Conservation (phyloP, 2,113 vertebrate genomes). For the Choloepus hoffmanni region DNA sequence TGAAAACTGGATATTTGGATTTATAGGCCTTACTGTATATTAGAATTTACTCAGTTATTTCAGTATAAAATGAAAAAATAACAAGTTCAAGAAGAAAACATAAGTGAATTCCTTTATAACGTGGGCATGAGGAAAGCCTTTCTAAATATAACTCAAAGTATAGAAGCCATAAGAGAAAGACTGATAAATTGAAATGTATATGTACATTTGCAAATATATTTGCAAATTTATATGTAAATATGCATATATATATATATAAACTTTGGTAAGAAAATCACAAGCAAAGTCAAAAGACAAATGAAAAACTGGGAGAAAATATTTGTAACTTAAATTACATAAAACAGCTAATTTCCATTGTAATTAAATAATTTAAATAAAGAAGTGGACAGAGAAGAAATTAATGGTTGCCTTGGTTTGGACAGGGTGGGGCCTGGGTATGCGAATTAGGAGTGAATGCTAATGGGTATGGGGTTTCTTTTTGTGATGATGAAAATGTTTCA, state of each 20-base stretch:
- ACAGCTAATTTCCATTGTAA: neutral
- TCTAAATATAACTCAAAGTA: constrained; percentile 6
- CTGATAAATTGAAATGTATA: neutral
- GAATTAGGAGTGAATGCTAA: neutral
- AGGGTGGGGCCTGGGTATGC: no score
- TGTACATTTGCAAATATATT: no score
- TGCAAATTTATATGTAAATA: no score
- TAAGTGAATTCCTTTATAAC: neutral
- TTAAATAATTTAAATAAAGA: neutral
- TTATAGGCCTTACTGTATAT: constrained; percentile 6
- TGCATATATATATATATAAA: neutral
- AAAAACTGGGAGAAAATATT: constrained; percentile 26
- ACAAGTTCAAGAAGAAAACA: neutral
- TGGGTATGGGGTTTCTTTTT: neutral
- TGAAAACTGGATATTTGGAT: neutral
- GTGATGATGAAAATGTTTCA: neutral
- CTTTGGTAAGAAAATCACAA: neutral
- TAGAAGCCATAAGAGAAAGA: neutral
- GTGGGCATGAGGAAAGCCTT: neutral
- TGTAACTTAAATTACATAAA: neutral
- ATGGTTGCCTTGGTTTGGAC: neutral
- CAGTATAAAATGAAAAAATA: neutral
- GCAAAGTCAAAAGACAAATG: neutral
- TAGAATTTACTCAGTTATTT: constrained; percentile 7
- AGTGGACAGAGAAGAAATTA: neutral